Evolutionary conservation across 1,140 invertebrate genomes (phyloP).

Genomic region (Brachionus calyciflorus): DNA sequence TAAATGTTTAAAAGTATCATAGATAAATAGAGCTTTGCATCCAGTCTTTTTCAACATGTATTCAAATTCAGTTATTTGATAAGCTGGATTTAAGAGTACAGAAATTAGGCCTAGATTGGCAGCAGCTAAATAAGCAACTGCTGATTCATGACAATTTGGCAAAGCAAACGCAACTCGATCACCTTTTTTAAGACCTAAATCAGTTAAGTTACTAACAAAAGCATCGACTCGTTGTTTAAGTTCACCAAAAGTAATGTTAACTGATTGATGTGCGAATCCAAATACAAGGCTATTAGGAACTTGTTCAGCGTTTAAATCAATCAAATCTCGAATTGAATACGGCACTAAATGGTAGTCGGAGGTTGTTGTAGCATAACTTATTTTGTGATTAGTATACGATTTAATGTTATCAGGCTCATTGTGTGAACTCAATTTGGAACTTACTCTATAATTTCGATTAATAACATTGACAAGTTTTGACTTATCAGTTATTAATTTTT

Average conservation of each 20-base stretch:
- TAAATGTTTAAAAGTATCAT: slow-evolving; percentile 29
- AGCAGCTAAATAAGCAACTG: not conserved
- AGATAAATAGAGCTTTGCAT: slow-evolving; percentile 1
- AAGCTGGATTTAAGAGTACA: slow-evolving; percentile 36
- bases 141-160: slow-evolving; percentile 16
- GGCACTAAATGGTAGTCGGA: no score
- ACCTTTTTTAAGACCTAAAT: slow-evolving; percentile 21
- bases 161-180: slow-evolving; percentile 10
- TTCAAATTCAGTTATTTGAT: slow-evolving; percentile 22
- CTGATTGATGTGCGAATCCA: no score
- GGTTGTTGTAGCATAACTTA: no score
- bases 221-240: slow-evolving; percentile 18
- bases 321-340: no score
- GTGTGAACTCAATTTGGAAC: no score
- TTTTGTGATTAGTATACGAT: no score
- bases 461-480: no score
- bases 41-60: slow-evolving; percentile 29
- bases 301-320: no score
- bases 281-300: no score
- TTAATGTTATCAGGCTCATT: no score
- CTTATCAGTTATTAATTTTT: no score
- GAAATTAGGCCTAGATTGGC: slow-evolving; percentile 6
- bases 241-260: not conserved
- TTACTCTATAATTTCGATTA: no score
- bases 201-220: slow-evolving; percentile 1